Base-by-base conservation (phyloP, 2,797 vertebrate species). In the Clamator glandarius region DNA sequence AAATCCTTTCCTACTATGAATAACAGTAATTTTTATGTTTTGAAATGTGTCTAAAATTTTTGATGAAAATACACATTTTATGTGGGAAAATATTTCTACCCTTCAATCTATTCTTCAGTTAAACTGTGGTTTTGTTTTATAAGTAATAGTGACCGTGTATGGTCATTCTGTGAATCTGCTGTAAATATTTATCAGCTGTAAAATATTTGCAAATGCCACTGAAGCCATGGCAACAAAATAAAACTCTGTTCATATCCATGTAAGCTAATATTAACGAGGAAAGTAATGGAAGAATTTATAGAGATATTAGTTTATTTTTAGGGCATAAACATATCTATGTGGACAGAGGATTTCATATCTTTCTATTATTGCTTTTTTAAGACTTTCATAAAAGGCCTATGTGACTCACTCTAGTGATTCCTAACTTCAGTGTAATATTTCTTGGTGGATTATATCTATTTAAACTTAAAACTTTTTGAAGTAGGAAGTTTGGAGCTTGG, bases 91-190 rank as follows among this genome's bases (percentile, higher is more conserved):
- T 6, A 35, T 73, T 92, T 89, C 9, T 74, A 10, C 48, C 33
- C 11, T 72, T 81, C 54, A 36, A 55, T 48, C 31, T 55, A 42
- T 36, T 12, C 28, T 62, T 82, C 52, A 64, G 21, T 69, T 89
- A 73, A 69, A 87, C 21, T 0, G 1, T 31, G 8, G 1, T 77
- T 69, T 33, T 70, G 1, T 3, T 42, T 90, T 72, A 48, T 58
- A 50, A 51, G 29, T 44, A 28, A 31, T 26, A 24, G 3, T 0
- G 1, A 31, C 7, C 9, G 58, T 19, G 26, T 14, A 8, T 2
- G 2, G 23, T 54, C n/a, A 17, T n/a, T 62, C 36, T 85, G 21
- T 6, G 5, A 26, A 31, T 46, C 15, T 29, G 28, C 35, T 68
- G 29, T 72, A 77, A 83, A 39, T 72, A 88, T 39, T 68, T 75